These are phyloP conservation scores for Phymastichus coffea DNA, from an alignment of 1,140 invertebrate genomes.

Conservation along the genomic window DNA sequence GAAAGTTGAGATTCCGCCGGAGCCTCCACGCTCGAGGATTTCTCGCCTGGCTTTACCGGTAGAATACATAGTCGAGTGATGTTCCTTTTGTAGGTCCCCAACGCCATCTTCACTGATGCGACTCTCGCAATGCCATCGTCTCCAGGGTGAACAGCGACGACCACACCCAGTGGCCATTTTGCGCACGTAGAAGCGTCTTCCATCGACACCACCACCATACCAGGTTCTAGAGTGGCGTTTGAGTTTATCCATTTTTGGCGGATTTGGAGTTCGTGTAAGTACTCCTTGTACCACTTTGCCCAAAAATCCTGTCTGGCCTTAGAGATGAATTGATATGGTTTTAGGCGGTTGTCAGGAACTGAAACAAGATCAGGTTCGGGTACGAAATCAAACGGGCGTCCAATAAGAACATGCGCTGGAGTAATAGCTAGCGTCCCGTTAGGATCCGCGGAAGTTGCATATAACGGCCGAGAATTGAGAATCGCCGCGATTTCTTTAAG, in stretches of 20 bases:
- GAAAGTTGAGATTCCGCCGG: no score
- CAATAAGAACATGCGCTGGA: slow-evolving; percentile 5
- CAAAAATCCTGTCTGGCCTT: not conserved
- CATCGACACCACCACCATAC: not conserved
- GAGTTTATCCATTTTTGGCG: not conserved
- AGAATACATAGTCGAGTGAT: no score
- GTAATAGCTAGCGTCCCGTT: not conserved
- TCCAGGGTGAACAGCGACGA: not conserved
- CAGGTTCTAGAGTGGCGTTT: not conserved
- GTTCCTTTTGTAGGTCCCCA: no score
- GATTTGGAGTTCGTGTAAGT: not conserved
- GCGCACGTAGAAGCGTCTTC: not conserved
- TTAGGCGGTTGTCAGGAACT: not conserved
- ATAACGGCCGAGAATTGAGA: slow-evolving; percentile 4
- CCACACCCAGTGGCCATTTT: not conserved
- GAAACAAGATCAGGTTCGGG: not conserved
- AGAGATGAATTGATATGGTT: not conserved
- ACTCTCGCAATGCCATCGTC: not conserved
- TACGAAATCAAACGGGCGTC: not conserved
- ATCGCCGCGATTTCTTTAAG: slow-evolving; percentile 14
- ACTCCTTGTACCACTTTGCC: not conserved
- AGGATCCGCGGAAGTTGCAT: not conserved
- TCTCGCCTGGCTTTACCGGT: no score
- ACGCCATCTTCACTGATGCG: no score
- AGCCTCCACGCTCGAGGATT: no score